Conservation (phyloP, 2,888 invertebrate species). For the Lysandra coridon region DNA sequence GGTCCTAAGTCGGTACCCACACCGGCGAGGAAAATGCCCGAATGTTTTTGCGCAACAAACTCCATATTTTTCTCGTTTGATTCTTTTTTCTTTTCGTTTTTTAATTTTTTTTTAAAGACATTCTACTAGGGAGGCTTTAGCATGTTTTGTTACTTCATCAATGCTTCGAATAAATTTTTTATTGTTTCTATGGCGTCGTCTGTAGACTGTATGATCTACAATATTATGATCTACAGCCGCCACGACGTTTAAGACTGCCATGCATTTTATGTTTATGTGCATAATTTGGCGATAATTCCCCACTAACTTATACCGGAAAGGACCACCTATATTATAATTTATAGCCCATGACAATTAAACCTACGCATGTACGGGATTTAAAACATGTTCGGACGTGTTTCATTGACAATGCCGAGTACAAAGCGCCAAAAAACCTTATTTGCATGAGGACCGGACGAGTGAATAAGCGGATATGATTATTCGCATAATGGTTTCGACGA, state of each 20-base stretch:
- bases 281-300: conserved; percentile 2
- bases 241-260: neutral
- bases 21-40: conserved; percentile 1
- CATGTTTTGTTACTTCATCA: too few relatives aligned
- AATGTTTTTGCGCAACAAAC: neutral
- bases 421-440: conserved; percentile 44
- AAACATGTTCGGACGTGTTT: conserved; percentile 31
- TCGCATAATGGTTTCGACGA: conserved; percentile 62
- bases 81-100: neutral
- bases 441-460: conserved; percentile 55
- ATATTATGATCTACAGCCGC: neutral
- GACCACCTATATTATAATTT: conserved; percentile 17
- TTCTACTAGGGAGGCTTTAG: too few relatives aligned
- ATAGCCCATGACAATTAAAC: conserved; percentile 24
- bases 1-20: conserved; percentile 8
- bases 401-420: conserved; percentile 32
- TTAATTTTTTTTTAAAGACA: neutral
- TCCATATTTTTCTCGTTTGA: neutral
- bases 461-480: conserved; percentile 70
- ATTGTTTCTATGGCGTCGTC: too few relatives aligned
- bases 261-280: neutral
- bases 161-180: too few relatives aligned
- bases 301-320: conserved; percentile 24
- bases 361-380: conserved; percentile 23
- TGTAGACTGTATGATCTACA: neutral